Percentiles rank a stretch among this genome's conserved stretches.
These are phyloP conservation scores for Lutraria rhynchaena DNA, from an alignment of 1,140 invertebrate genomes.

Conservation along the genomic window DNA sequence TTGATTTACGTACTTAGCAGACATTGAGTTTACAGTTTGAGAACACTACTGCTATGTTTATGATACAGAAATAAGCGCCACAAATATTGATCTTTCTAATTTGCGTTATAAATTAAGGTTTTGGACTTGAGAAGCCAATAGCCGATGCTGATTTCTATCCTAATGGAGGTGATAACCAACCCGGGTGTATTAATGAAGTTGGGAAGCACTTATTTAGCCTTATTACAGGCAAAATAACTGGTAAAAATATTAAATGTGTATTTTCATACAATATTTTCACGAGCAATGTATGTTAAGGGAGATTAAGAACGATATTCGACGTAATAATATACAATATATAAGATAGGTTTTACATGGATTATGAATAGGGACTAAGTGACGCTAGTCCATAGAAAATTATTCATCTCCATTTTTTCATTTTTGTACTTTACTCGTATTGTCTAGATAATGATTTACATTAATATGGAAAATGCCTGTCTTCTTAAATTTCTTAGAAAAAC, in stretches of 20 bases:
- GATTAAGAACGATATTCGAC: background rate
- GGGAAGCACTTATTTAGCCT: conserved; percentile 43
- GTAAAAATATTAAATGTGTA: background rate
- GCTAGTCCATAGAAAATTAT: background rate
- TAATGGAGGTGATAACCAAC: conserved; percentile 77
- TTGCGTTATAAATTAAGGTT: conserved; percentile 54
- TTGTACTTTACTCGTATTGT: too few relatives aligned
- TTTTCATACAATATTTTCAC: background rate
- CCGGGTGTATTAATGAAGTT: conserved; percentile 65
- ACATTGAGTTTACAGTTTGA: too few relatives aligned
- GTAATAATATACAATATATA: background rate
- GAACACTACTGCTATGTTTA: too few relatives aligned
- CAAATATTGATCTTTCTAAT: background rate
- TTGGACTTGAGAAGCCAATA: conserved; percentile 93
- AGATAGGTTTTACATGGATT: background rate
- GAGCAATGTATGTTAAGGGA: background rate
- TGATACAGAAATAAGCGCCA: background rate
- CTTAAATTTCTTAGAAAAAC: too few relatives aligned
- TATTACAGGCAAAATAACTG: conserved; percentile 26
- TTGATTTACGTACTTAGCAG: background rate
- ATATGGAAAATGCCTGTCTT: too few relatives aligned
- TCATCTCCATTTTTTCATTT: too few relatives aligned
- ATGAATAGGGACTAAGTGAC: background rate
- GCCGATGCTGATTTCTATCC: conserved; percentile 94
- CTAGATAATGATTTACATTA: too few relatives aligned